phyloP scores from a whole-genome alignment of 2,113 vertebrate genomes.

The Anhinga rufa region DNA sequence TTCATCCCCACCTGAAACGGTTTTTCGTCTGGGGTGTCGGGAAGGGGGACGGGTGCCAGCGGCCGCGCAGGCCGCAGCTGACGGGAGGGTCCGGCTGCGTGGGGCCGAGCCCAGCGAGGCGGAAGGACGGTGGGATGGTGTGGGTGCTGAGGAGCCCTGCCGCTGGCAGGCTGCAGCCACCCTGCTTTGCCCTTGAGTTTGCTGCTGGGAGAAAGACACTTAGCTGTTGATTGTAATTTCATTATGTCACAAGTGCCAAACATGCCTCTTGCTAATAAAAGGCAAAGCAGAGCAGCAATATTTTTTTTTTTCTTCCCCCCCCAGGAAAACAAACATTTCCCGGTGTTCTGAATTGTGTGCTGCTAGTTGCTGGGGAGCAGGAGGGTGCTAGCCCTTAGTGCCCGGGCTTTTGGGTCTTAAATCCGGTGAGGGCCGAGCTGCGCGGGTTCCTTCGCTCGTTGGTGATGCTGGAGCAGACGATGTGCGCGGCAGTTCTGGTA shows the following conservation, averaged over 20 bases:
- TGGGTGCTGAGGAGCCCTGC: not conserved
- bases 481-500: not conserved
- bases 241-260: slow-evolving; percentile 36
- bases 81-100: not conserved
- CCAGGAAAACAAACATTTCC: not conserved
- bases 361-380: not conserved
- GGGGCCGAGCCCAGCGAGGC: not conserved
- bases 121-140: not conserved
- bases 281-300: slow-evolving; percentile 11
- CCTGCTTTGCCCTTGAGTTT: not conserved
- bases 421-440: not conserved
- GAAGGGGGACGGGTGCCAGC: not conserved
- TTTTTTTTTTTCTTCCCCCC: not conserved
- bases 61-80: not conserved
- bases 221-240: slow-evolving; percentile 29
- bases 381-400: not conserved
- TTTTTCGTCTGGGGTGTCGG: not conserved
- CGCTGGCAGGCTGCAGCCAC: not conserved
- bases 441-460: accelerated
- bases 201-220: slow-evolving; percentile 18
- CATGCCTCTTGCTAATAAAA: slow-evolving; percentile 15
- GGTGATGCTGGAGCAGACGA: not conserved
- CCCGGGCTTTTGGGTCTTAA: not conserved
- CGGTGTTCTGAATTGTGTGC: not conserved
- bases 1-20: not conserved